Evolutionary conservation across 2,797 vertebrate species (phyloP).

Genomic region (Telmatherina bonti): DNA sequence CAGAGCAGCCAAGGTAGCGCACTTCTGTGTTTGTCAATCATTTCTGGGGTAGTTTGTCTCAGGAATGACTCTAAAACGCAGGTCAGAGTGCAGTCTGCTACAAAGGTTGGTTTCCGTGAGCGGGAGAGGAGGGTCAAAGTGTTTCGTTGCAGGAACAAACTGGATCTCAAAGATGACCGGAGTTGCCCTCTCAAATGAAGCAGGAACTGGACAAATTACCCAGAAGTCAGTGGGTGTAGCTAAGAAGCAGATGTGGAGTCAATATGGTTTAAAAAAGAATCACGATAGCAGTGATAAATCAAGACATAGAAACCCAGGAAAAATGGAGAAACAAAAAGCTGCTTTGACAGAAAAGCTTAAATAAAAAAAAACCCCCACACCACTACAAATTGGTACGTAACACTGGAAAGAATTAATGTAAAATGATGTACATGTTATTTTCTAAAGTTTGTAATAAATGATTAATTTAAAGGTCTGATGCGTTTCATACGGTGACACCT

Average conservation of each 20-base stretch:
- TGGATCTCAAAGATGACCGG: constrained; percentile 19
- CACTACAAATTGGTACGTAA: too few relatives aligned
- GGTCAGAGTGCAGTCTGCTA: constrained; percentile 27
- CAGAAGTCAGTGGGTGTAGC: constrained; percentile 7
- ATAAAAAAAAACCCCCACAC: too few relatives aligned
- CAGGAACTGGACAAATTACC: constrained; percentile 1
- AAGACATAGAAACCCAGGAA: too few relatives aligned
- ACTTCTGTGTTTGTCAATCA: constrained; percentile 34
- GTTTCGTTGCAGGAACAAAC: constrained; percentile 13
- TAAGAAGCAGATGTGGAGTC: neutral
- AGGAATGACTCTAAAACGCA: constrained; percentile 14
- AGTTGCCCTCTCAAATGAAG: constrained; percentile 19
- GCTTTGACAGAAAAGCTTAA: too few relatives aligned
- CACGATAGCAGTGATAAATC: too few relatives aligned
- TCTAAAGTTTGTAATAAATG: too few relatives aligned
- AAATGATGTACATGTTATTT: too few relatives aligned
- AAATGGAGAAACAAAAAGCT: too few relatives aligned
- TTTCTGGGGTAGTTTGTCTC: constrained; percentile 21
- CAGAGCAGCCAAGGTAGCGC: constrained; percentile 14
- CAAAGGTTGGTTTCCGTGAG: constrained; percentile 5
- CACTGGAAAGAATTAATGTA: too few relatives aligned
- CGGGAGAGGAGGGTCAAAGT: constrained; percentile 19
- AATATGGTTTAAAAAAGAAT: neutral
- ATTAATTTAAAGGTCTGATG: too few relatives aligned
- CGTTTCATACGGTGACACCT: too few relatives aligned